Percentiles rank a stretch among this genome's conserved stretches.
Evolutionary conservation across 2,113 vertebrate genomes (phyloP).

Genomic region (Argyrosomus japonicus): DNA sequence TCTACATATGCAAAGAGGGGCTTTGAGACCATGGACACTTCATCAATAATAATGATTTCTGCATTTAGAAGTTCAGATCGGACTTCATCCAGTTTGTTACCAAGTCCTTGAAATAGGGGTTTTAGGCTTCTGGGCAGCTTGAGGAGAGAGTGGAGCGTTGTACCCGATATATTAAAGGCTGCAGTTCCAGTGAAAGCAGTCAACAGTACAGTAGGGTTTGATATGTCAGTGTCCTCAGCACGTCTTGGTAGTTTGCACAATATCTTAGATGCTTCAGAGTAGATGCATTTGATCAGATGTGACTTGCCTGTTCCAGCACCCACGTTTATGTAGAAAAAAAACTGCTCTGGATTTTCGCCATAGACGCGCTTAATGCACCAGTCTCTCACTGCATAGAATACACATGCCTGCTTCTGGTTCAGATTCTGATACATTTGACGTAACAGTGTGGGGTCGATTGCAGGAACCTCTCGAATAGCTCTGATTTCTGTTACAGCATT

Average conservation of each 20-base stretch:
- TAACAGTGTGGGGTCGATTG: no score
- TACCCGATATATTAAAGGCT: slow-evolving; percentile 22
- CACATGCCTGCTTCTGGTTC: background rate
- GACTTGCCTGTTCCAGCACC: background rate
- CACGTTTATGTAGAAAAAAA: background rate
- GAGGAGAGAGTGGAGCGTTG: slow-evolving; percentile 26
- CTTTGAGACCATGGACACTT: slow-evolving; percentile 56
- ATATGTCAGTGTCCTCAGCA: slow-evolving; percentile 13
- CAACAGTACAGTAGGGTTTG: slow-evolving; percentile 15
- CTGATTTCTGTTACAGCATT: no score
- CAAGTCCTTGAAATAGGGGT: no score
- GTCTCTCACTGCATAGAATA: background rate
- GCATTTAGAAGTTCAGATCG: slow-evolving; percentile 33
- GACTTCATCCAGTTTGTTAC: background rate
- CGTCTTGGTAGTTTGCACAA: background rate
- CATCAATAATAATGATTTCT: slow-evolving; percentile 49
- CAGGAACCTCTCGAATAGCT: no score
- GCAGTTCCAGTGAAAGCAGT: slow-evolving; percentile 40
- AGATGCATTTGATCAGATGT: background rate
- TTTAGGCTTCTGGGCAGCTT: slow-evolving; percentile 13
- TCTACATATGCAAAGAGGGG: no score
- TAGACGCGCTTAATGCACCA: background rate
- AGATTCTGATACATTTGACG: background rate
- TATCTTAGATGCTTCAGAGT: no score
- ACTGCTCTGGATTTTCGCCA: background rate